These are phyloP conservation scores for Intellagama lesueurii DNA, from an alignment of 2,797 vertebrate species.

Conservation along the genomic window DNA sequence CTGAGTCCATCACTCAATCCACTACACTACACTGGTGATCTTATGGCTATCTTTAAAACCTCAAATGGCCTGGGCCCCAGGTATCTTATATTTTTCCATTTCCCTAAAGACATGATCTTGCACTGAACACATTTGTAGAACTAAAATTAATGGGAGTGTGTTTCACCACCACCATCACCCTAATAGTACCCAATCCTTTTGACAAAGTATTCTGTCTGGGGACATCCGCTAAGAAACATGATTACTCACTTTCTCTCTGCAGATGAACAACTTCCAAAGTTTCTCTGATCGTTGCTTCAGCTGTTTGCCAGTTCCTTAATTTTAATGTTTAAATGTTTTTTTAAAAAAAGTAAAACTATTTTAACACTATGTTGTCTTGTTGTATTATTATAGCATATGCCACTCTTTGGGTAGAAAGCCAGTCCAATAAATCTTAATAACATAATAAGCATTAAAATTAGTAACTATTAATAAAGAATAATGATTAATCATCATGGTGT, in stretches of 20 bases:
- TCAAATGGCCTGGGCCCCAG: too few species aligned
- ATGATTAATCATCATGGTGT: not conserved
- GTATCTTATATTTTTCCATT: not conserved
- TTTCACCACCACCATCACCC: too few species aligned
- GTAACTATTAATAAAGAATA: not conserved
- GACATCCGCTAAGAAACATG: not conserved
- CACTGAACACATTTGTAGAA: too few species aligned
- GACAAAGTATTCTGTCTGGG: too few species aligned
- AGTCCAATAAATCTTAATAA: not conserved
- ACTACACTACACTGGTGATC: too few species aligned
- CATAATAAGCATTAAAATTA: not conserved
- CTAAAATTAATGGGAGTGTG: too few species aligned
- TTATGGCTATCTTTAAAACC: too few species aligned
- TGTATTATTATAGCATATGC: not conserved
- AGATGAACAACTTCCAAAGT: not conserved
- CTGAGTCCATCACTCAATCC: too few species aligned
- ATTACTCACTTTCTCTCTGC: not conserved
- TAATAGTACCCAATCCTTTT: too few species aligned
- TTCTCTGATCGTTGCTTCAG: too few species aligned
- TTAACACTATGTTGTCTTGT: not conserved
- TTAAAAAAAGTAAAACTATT: not conserved
- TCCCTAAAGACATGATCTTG: too few species aligned
- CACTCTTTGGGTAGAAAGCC: not conserved
- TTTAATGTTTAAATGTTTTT: not conserved
- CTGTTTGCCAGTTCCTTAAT: not conserved